A percentile compares a stretch with the other conserved stretches of the same genome.
Conservation (phyloP, 2,113 vertebrate genomes). For the Meriones unguiculatus region DNA sequence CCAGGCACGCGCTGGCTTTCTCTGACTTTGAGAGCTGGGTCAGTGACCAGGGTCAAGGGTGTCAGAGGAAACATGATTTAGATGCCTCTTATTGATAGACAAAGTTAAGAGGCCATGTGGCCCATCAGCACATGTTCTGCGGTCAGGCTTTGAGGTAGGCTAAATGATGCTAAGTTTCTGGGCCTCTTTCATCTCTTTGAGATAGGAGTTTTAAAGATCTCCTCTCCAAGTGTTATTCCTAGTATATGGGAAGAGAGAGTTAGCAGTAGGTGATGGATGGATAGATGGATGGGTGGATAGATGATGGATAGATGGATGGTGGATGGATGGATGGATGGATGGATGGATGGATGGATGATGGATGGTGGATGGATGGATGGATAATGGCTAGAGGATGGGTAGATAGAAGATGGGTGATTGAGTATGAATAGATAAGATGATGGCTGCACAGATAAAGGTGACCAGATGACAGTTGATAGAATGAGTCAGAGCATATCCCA, state of each 20-base stretch:
- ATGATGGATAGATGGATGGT: not conserved
- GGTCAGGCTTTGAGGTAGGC: not conserved
- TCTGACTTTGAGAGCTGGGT: not conserved
- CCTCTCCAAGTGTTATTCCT: not conserved
- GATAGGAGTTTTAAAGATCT: not conserved
- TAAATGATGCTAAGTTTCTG: not conserved
- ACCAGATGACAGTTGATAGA: not conserved
- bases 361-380: not conserved
- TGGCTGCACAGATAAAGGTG: not conserved
- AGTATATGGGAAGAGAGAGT: not conserved
- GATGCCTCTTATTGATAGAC: not conserved
- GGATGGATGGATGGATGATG: too few relatives aligned
- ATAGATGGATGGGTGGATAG: not conserved
- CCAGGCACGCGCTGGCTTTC: not conserved
- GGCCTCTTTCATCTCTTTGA: constrained; percentile 5
- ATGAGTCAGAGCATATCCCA: constrained; percentile 18
- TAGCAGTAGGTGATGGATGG: too few relatives aligned
- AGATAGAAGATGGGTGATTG: not conserved
- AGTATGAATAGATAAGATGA: not conserved
- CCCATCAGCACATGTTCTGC: not conserved
- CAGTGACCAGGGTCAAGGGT: not conserved
- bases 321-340: not conserved
- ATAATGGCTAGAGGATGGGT: not conserved
- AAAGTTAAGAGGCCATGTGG: not conserved
- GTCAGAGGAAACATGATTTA: not conserved